These are phyloP conservation scores for Zaprionus bogoriensis DNA, from an alignment of 2,888 invertebrate species.

Conservation along the genomic window DNA sequence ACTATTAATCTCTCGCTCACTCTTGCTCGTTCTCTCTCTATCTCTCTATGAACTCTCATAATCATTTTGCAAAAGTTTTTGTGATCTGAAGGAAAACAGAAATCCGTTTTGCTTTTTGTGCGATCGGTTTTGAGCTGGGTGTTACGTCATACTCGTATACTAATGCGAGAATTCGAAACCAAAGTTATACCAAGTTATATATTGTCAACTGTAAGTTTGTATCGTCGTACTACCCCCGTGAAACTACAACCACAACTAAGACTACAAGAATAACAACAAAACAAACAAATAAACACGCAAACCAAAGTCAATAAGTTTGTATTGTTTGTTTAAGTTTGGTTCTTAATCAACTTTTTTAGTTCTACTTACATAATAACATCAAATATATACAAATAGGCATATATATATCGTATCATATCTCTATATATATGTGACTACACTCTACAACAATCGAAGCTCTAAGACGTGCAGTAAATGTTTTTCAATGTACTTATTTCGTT, in stretches of 20 bases:
- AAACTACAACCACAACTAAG: slow-evolving; percentile 16
- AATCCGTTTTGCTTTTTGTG: slow-evolving; percentile 71
- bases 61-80: slow-evolving; percentile 7
- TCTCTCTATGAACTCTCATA: slow-evolving; percentile 10
- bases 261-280: slow-evolving; percentile 20
- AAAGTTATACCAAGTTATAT: slow-evolving; percentile 8
- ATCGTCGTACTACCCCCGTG: slow-evolving; percentile 14
- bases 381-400: slow-evolving; percentile 20
- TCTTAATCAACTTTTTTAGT: slow-evolving; percentile 47
- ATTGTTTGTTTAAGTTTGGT: slow-evolving; percentile 52
- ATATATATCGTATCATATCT: slow-evolving; percentile 12
- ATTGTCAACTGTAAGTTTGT: slow-evolving; percentile 48
- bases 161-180: neutral
- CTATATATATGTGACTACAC: slow-evolving; percentile 41
- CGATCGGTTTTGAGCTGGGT: slow-evolving; percentile 80
- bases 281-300: slow-evolving; percentile 46
- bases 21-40: slow-evolving; percentile 15
- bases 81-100: neutral
- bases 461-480: slow-evolving; percentile 80
- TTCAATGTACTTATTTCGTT: slow-evolving; percentile 70
- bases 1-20: neutral
- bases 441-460: slow-evolving; percentile 80
- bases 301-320: slow-evolving; percentile 54
- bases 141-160: slow-evolving; percentile 35
- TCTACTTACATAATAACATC: slow-evolving; percentile 32